Percentiles rank a stretch among this genome's conserved stretches.
Evolutionary conservation across 2,888 invertebrate species (phyloP).

Genomic region (Macrosoma leucophasiata): DNA sequence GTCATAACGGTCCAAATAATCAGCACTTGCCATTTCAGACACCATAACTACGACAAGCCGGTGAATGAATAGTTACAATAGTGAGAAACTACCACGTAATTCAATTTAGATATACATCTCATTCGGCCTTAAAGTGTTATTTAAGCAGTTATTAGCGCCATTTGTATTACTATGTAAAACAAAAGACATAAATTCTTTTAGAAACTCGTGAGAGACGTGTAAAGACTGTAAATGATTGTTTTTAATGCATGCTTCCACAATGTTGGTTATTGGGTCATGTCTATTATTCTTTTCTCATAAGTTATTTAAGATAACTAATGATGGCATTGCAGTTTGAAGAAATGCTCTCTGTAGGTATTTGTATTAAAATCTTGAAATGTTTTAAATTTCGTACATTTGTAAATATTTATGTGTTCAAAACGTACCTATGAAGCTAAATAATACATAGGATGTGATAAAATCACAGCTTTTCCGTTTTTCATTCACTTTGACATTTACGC

Average conservation of each 20-base stretch:
- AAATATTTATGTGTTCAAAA: too few species aligned
- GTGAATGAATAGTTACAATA: conserved; percentile 52
- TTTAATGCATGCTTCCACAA: too few species aligned
- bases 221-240: conserved; percentile 25
- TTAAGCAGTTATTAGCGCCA: conserved; percentile 45
- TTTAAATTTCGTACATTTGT: too few species aligned
- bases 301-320: too few species aligned
- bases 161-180: conserved; percentile 52
- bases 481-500: conserved; percentile 18
- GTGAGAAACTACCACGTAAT: conserved; percentile 48
- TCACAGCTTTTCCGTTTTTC: conserved; percentile 24
- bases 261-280: too few species aligned
- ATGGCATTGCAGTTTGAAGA: too few species aligned
- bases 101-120: conserved; percentile 52
- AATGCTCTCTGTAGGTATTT: too few species aligned
- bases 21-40: too few species aligned
- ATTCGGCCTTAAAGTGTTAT: conserved; percentile 40
- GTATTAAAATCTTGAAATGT: too few species aligned
- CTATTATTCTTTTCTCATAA: too few species aligned
- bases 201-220: conserved; percentile 32
- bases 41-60: conserved; percentile 31
- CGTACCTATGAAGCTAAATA: too few species aligned
- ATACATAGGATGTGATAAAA: conserved; percentile 29
- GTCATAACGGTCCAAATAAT: too few species aligned
- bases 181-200: conserved; percentile 40